Base-by-base conservation (phyloP, 2,113 vertebrate genomes). In the Oophaga pumilio region DNA sequence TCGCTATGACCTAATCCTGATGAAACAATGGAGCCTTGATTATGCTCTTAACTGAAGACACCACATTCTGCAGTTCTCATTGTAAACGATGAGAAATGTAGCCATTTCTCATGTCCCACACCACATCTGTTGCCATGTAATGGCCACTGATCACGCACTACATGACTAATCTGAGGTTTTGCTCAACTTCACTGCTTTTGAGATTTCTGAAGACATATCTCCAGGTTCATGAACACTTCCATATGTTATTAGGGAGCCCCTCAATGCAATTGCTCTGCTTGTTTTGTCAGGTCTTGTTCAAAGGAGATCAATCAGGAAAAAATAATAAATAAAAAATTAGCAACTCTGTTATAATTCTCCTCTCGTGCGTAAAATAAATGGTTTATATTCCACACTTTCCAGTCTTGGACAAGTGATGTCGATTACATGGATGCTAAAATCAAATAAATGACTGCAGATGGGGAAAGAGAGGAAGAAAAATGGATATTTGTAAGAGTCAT, bases 321-420 rank as follows among this genome's bases (percentile, higher is more conserved):
- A 74, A 85, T 26, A 76, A 85, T 76, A 85, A 85, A 60, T 71
- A 17, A 28, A 56, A 68, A 73, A 60, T 80, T 59, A 80, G 77
- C 56, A 20, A 10, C 24, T 26, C 24, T 4, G 8, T 18, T 59
- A 20, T 28, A 26, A 57, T 28, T 28, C 14, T 28, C 14, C 22
- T 56, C 53, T 79, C 24, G 10, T 59, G 13, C 22, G 6, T 50
- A 24, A 24, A 57, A 28, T 59, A 79, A 79, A 59, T 79, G n/a
- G 18, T 78, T 56, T 79, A 26, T 28, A 57, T 24, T 78, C 13
- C 8, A 78, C 76, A 78, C 13, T 17, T 56, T 57, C 1, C 56
- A 20, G 71, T 15, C 71, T 49, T 22, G 77, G 76, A 53, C 22
- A 77, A 77, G 76, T 28, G 53, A 80, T 59, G 77, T 20, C 4